Percentiles rank a stretch among this genome's conserved stretches.
Conservation (phyloP, 2,797 vertebrate species). For the Coreius guichenoti region DNA sequence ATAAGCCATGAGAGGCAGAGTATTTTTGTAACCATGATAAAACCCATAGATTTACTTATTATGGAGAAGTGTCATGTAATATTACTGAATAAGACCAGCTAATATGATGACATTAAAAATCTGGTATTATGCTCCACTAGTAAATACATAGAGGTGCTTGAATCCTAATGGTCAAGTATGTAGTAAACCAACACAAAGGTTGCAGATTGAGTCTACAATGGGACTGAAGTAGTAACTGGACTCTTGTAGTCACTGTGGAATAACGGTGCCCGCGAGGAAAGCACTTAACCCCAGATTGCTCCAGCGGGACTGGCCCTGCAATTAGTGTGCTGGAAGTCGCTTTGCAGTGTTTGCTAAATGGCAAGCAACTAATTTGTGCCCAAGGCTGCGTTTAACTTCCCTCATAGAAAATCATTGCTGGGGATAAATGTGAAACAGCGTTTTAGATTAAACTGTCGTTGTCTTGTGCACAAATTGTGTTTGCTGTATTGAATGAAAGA, state of each 20-base stretch:
- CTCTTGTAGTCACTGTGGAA: conserved; percentile 12
- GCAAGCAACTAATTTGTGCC: conserved; percentile 47
- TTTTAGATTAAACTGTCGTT: conserved; percentile 20
- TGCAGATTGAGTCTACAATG: conserved; percentile 1
- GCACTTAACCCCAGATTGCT: conserved; percentile 46
- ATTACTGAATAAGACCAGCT: neutral
- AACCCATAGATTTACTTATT: neutral
- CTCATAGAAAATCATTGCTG: conserved; percentile 25
- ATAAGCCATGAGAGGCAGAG: neutral
- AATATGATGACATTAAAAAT: neutral
- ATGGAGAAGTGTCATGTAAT: neutral
- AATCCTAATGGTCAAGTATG: neutral
- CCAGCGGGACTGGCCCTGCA: conserved; percentile 24
- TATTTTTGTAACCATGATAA: neutral
- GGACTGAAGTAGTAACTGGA: neutral
- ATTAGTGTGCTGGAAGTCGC: conserved; percentile 30
- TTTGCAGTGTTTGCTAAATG: conserved; percentile 39
- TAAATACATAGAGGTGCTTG: neutral
- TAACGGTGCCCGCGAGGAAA: conserved; percentile 9
- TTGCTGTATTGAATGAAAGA: conserved; percentile 18
- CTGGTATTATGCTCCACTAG: neutral
- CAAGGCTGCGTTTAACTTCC: conserved; percentile 32
- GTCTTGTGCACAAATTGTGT: neutral
- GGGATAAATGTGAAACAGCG: conserved; percentile 9
- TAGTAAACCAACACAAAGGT: conserved; percentile 16